Conservation (phyloP, 2,888 invertebrate species). For the Xestia c-nigrum region DNA sequence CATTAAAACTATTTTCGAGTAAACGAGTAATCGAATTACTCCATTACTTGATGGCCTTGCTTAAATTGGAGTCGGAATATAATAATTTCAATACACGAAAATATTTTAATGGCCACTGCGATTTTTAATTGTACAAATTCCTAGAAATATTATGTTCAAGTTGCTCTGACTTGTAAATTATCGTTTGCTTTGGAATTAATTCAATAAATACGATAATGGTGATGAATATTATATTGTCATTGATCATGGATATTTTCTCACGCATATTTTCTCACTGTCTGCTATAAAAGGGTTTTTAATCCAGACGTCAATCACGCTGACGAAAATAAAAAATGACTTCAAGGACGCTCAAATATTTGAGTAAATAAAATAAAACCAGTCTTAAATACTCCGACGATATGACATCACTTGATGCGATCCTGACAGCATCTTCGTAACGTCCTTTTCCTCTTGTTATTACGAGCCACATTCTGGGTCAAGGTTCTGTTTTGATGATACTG, state of each 20-base stretch:
- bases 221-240: conserved; percentile 17
- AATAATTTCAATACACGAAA: conserved; percentile 52
- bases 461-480: conserved; percentile 83
- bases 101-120: conserved; percentile 51
- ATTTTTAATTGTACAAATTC: conserved; percentile 33
- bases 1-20: conserved; percentile 61
- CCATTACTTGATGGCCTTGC: conserved; percentile 60
- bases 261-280: not conserved
- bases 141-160: conserved; percentile 9
- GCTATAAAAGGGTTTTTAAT: conserved; percentile 1
- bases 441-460: conserved; percentile 80
- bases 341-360: conserved; percentile 45
- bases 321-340: conserved; percentile 23
- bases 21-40: conserved; percentile 52
- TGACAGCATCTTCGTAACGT: conserved; percentile 65
- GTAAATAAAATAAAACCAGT: conserved; percentile 63
- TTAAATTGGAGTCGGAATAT: conserved; percentile 30
- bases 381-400: conserved; percentile 56
- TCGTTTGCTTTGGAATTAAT: conserved; percentile 17
- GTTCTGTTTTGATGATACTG: conserved; percentile 82
- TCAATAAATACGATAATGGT: not conserved
- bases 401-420: conserved; percentile 65
- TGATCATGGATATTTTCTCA: conserved; percentile 14
- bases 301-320: not conserved
- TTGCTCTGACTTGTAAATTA: conserved; percentile 2